A percentile compares a stretch with the other conserved stretches of the same genome.
Evolutionary conservation across 1,140 invertebrate genomes (phyloP).

Genomic region (Aphis gossypii): DNA sequence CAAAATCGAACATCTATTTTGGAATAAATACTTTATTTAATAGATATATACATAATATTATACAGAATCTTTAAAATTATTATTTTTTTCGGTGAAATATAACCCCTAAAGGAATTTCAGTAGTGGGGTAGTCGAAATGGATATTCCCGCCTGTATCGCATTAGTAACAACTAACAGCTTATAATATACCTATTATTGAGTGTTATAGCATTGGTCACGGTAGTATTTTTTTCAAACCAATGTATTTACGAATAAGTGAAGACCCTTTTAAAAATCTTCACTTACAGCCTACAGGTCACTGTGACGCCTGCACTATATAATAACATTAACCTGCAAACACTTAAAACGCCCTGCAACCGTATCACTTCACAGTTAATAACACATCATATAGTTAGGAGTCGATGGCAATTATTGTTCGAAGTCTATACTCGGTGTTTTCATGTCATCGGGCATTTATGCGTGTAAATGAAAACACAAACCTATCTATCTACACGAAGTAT

Average conservation of each 20-base stretch:
- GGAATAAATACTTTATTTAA: too few relatives aligned
- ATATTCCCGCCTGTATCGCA: background rate
- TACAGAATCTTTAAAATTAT: background rate
- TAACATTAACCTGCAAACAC: background rate
- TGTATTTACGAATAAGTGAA: background rate
- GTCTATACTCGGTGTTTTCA: background rate
- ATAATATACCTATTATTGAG: background rate
- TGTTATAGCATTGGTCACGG: background rate
- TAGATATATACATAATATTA: background rate
- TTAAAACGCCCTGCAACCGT: background rate
- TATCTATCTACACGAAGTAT: background rate
- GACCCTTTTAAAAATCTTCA: background rate
- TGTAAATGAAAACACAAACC: background rate
- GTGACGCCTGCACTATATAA: background rate
- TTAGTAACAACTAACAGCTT: background rate
- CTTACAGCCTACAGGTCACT: background rate
- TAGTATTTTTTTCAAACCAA: background rate
- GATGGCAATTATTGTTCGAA: background rate
- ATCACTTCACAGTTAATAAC: background rate
- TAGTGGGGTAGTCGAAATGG: background rate
- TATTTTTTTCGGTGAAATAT: background rate
- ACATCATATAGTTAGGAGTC: background rate
- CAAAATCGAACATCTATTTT: background rate
- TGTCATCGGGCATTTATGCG: background rate
- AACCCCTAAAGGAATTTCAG: background rate